Evolutionary conservation across 2,888 invertebrate species (phyloP).

Genomic region (Xiphydria camelus): DNA sequence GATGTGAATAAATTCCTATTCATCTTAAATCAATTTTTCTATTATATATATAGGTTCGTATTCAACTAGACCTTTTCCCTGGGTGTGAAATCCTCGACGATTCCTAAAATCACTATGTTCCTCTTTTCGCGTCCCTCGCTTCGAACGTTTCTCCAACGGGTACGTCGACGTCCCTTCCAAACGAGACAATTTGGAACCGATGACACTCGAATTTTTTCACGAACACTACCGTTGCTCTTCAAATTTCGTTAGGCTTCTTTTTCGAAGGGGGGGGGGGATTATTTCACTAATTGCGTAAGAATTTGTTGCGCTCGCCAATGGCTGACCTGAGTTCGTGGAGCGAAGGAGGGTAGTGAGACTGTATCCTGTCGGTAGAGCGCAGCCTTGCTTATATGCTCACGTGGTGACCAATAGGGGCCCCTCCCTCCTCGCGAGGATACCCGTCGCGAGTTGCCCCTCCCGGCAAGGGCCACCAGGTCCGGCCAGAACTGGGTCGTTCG

Average conservation of each 20-base stretch:
- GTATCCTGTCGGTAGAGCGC: constrained; percentile 33
- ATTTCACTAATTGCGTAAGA: too few relatives aligned
- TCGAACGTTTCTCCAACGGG: too few relatives aligned
- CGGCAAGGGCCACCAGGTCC: constrained; percentile 24
- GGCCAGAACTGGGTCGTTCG: constrained; percentile 18
- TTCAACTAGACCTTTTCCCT: not conserved
- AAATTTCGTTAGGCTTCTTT: not conserved
- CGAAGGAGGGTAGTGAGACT: constrained; percentile 43
- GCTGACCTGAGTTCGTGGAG: constrained; percentile 30
- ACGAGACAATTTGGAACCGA: not conserved
- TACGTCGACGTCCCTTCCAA: too few relatives aligned
- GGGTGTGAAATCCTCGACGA: not conserved
- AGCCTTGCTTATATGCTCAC: constrained; percentile 44
- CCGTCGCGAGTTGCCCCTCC: constrained; percentile 32
- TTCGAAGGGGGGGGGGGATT: too few relatives aligned
- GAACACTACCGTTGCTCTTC: not conserved
- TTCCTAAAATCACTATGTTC: too few relatives aligned
- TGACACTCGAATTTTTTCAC: not conserved
- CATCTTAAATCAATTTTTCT: too few relatives aligned
- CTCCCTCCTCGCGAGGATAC: constrained; percentile 31
- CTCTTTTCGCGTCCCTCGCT: too few relatives aligned
- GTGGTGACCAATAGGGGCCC: constrained; percentile 30
- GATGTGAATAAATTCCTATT: too few relatives aligned
- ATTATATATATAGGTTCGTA: too few relatives aligned
- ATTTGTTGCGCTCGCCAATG: too few relatives aligned